These are phyloP conservation scores for Nymphalis io DNA, from an alignment of 1,140 invertebrate species.

Conservation along the genomic window DNA sequence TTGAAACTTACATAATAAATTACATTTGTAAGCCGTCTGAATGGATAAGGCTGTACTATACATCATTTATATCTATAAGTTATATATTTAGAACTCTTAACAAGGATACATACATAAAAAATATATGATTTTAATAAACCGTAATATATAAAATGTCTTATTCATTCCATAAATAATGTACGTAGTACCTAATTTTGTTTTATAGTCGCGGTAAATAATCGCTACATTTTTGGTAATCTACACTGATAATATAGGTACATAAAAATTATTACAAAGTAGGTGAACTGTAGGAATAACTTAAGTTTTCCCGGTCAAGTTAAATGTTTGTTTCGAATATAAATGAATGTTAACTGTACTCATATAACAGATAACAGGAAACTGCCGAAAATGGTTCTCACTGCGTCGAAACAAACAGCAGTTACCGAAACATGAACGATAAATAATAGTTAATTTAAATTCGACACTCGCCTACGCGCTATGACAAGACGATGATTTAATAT, in stretches of 20 bases:
- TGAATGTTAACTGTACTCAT: slow-evolving; percentile 50
- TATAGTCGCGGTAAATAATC: too few relatives aligned
- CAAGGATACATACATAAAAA: neutral
- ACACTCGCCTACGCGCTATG: slow-evolving; percentile 64
- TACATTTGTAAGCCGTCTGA: slow-evolving; percentile 17
- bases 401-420: slow-evolving; percentile 52
- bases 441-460: slow-evolving; percentile 74
- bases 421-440: slow-evolving; percentile 66
- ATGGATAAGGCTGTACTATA: slow-evolving; percentile 18
- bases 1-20: slow-evolving; percentile 37
- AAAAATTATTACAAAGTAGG: too few relatives aligned
- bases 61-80: slow-evolving; percentile 11
- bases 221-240: neutral
- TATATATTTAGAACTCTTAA: neutral
- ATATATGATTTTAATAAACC: neutral
- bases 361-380: slow-evolving; percentile 67
- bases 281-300: slow-evolving; percentile 15
- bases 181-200: neutral
- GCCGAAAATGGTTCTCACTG: slow-evolving; percentile 60
- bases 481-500: slow-evolving; percentile 62
- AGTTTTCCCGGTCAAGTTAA: slow-evolving; percentile 32
- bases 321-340: slow-evolving; percentile 59
- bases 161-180: neutral
- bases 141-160: neutral
- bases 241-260: neutral